Evolutionary conservation across 2,888 invertebrate species (phyloP), one percentile per base, ranked within the genome.

Genomic region (Mythimna loreyi): DNA sequence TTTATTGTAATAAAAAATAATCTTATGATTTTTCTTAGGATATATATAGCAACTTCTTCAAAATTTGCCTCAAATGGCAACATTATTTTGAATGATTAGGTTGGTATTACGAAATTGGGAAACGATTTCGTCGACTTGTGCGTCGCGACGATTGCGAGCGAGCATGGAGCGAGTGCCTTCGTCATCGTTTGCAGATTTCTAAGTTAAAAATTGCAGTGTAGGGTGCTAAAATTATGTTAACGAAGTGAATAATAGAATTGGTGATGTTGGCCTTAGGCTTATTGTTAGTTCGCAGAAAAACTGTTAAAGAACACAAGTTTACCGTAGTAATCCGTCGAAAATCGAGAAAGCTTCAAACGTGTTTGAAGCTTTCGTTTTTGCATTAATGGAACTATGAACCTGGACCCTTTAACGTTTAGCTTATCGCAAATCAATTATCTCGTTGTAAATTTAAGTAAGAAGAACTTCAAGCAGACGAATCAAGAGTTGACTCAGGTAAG

Each of bases 391-490:
- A 98, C 98, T 98, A 99, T 99, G 99, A 98, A 98, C 98, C 98
- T 99, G 97, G 99, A 99, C 97, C 98, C 99, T 97, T 97, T 99
- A 97, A 98, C 98, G 97, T 98, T 99, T 98, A 98, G 99, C 97
- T 98, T 99, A 98, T 98, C 98, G 97, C 99, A 99, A 98, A 99
- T 99, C 97, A 98, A 98, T 98, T 98, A 98, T 97, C 98, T 99
- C 96, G 98, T 99, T 97, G 97, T 97, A 96, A 98, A 98, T 97
- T 97, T 99, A 97, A 98, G 97, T 95, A 99, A 99, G 97, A 99
- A 98, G 97, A 99, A 99, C 97, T 98, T 97, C 96, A 98, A 98
- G 96, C 97, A 98, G 94, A 98, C 97, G 93, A 97, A 97, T 96
- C 97, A 97, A 95, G 98, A 98, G 96, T 97, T 99, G 95, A 97